Evolutionary conservation across 2,888 invertebrate genomes (phyloP).

Genomic region (Plagiodera versicolora): DNA sequence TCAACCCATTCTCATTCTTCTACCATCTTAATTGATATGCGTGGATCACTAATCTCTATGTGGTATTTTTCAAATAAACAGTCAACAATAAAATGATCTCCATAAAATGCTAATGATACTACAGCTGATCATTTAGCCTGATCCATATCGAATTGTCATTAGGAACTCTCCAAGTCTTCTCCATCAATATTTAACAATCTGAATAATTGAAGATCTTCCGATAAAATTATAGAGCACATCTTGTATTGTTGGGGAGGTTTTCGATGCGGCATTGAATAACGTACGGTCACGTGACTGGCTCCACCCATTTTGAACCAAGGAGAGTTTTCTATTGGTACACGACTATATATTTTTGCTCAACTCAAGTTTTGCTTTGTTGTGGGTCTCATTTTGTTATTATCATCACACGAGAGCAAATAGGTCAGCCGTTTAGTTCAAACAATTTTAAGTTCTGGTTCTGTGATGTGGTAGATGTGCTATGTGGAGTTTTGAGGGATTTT

Average conservation of each 20-base stretch:
- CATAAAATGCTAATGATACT: constrained; percentile 15
- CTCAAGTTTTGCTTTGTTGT: constrained; percentile 15
- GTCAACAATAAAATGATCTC: not conserved
- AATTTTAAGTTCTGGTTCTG: not conserved
- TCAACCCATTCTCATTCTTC: too few relatives aligned
- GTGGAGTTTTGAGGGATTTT: not conserved
- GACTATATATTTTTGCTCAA: constrained; percentile 26
- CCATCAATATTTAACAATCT: constrained; percentile 28
- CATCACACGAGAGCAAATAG: not conserved
- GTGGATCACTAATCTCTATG: too few relatives aligned
- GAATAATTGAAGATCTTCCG: constrained; percentile 31
- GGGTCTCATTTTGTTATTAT: constrained; percentile 12
- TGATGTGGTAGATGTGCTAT: not conserved
- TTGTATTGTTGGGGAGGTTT: constrained; percentile 27
- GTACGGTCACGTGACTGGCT: constrained; percentile 24
- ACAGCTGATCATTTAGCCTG: constrained; percentile 27
- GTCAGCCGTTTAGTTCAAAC: not conserved
- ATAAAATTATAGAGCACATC: constrained; percentile 34
- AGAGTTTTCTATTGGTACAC: constrained; percentile 37
- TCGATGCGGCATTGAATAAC: constrained; percentile 14
- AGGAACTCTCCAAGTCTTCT: constrained; percentile 16
- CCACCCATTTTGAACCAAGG: constrained; percentile 23
- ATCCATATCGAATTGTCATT: constrained; percentile 30
- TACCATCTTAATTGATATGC: not conserved
- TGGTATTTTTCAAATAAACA: not conserved